Conservation (phyloP, 2,888 invertebrate species). For the Phorcus lineatus region DNA sequence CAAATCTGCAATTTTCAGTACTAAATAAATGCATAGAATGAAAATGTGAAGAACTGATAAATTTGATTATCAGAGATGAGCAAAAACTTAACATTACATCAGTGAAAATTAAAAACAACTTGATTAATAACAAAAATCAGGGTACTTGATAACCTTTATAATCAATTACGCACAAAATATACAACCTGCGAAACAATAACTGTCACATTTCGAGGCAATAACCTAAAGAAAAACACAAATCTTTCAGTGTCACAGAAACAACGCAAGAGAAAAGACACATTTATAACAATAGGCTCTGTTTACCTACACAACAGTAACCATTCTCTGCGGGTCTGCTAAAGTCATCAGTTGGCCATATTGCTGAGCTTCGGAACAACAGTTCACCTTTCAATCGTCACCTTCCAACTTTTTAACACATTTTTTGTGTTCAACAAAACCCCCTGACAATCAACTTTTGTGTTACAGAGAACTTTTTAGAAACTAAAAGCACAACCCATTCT, state of each 20-base stretch:
- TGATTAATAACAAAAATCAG: no score
- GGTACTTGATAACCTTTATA: no score
- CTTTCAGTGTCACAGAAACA: conserved; percentile 14
- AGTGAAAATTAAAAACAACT: no score
- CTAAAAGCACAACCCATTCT: no score
- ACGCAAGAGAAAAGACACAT: neutral
- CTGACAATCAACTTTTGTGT: conserved; percentile 21
- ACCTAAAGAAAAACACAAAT: conserved; percentile 5
- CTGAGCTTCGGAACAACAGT: neutral
- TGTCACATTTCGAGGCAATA: neutral
- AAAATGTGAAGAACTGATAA: no score
- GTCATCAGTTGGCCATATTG: neutral
- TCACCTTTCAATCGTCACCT: neutral
- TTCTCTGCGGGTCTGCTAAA: neutral
- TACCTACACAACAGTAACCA: conserved; percentile 14
- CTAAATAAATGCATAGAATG: no score
- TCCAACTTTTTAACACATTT: neutral
- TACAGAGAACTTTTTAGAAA: neutral
- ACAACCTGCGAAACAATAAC: neutral
- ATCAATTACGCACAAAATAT: neutral
- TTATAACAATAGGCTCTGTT: conserved; percentile 10
- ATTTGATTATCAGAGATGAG: no score
- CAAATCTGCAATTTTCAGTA: no score
- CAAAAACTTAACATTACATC: no score
- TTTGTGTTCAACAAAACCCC: neutral